Evolutionary conservation across 2,797 vertebrate species (phyloP).

Genomic region (Hylomyscus alleni): DNA sequence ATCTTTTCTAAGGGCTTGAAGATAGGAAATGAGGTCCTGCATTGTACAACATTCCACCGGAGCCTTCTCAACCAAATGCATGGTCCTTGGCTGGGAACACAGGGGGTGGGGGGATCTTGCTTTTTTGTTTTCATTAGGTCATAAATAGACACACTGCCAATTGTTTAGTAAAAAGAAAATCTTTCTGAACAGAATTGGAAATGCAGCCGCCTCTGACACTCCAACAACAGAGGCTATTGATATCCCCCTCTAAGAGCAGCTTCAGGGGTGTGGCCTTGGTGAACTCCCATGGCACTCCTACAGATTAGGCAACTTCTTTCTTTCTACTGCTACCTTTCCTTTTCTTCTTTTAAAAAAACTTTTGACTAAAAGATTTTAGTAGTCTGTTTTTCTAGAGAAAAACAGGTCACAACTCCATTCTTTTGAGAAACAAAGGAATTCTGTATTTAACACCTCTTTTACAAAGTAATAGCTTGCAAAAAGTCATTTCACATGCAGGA

Average conservation of each 20-base stretch:
- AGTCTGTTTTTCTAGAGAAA: neutral
- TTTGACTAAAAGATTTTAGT: neutral
- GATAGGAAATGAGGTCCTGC: neutral
- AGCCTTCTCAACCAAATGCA: neutral
- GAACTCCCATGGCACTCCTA: neutral
- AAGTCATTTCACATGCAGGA: neutral
- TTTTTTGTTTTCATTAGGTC: constrained; percentile 34
- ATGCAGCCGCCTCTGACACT: neutral
- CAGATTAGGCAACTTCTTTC: neutral
- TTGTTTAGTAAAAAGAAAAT: constrained; percentile 3
- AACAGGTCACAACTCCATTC: neutral
- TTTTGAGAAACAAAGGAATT: constrained; percentile 50
- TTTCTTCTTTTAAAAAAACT: neutral
- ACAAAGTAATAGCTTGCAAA: constrained; percentile 6
- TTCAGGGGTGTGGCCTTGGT: neutral
- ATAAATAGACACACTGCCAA: neutral
- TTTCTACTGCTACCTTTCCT: too few species aligned
- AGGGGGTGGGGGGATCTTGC: neutral
- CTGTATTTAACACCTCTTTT: neutral
- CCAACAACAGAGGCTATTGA: neutral
- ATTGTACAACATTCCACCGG: neutral
- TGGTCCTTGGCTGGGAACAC: neutral
- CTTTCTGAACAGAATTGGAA: constrained; percentile 42
- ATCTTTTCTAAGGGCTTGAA: neutral
- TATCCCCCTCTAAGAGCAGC: neutral